Evolutionary conservation across 2,113 vertebrate genomes (phyloP), one percentile per base, ranked within the genome.

Genomic region (Chaetodon auriga): DNA sequence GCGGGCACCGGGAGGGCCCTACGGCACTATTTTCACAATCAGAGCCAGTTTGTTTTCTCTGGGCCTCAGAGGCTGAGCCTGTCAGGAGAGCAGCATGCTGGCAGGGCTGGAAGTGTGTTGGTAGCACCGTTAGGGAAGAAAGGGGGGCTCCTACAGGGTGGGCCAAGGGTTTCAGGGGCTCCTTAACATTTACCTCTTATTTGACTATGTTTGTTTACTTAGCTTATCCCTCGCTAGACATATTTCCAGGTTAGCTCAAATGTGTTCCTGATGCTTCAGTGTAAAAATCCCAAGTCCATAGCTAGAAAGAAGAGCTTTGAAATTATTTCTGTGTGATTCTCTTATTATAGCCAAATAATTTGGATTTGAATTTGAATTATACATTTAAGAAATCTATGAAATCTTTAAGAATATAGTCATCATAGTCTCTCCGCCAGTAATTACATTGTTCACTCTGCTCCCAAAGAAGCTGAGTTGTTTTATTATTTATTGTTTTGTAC

Each of bases 11-110:
- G 88, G 92, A 93, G 93, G 90, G 92, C 90, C 90, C 85, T 87
- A 73, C 88, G 64, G 89, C 90, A 90, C 86, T 95, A 92, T 95
- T 95, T 95, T 95, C 90, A 93, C 92, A 95, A 95, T 95, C 93
- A 95, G 91, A 80, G 87, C 70, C 79, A 81, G 93, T 95, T 95
- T 95, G 94, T 95, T 95, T 96, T 95, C 92, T 94, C 94, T 92
- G 86, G 94, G 92, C 88, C 90, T 91, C 90, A 69, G 89, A 88
- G 90, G 87, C 83, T 3, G 82, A 80, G 90, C 87, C 83, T 88
- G 90, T 92, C 89, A 90, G 89, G 85, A 89, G 89, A 89, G 84
- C 87, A 86, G 90, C 92, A 77, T 84, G 91, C 90, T 79, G 84
- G 87, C 88, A 81, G 88, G 30, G 65, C 38, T 64, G 80, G 73